A percentile compares a stretch with the other conserved stretches of the same genome.
These are phyloP conservation scores for Phoenoteleia sp. DNA, from an alignment of 2,888 invertebrate genomes.

Conservation along the genomic window DNA sequence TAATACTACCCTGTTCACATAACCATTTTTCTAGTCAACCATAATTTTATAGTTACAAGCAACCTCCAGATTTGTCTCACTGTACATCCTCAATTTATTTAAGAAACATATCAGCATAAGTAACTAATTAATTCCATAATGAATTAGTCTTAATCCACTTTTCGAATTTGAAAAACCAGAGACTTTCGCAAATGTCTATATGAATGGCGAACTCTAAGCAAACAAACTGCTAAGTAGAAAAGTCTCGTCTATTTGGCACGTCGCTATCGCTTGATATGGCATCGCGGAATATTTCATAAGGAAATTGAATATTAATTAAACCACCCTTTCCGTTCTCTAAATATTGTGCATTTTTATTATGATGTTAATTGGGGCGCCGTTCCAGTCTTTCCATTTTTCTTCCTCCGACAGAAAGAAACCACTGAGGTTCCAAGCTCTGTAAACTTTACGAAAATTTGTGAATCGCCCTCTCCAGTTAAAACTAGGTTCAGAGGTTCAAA, in stretches of 20 bases:
- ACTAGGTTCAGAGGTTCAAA: background rate
- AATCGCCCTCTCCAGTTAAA: slow-evolving; percentile 6
- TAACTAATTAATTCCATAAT: too few species aligned
- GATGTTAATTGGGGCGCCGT: slow-evolving; percentile 21
- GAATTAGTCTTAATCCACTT: too few species aligned
- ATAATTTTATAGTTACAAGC: too few species aligned
- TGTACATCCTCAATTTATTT: too few species aligned
- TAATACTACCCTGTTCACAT: too few species aligned
- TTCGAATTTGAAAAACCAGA: too few species aligned
- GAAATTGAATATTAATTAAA: slow-evolving; percentile 15
- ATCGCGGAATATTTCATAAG: background rate
- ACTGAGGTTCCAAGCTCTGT: slow-evolving; percentile 1
- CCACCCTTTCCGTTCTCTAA: slow-evolving; percentile 6
- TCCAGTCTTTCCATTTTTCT: slow-evolving; percentile 3
- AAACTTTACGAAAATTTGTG: slow-evolving; percentile 34
- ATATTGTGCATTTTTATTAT: slow-evolving; percentile 26
- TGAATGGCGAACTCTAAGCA: background rate
- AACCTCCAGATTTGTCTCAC: too few species aligned
- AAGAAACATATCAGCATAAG: too few species aligned
- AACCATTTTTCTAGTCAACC: too few species aligned
- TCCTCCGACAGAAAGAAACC: background rate
- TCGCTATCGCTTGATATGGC: background rate
- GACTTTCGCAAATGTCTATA: background rate
- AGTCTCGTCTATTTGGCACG: background rate
- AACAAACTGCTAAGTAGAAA: background rate